Evolutionary conservation across 2,888 invertebrate genomes (phyloP), one percentile per base, ranked within the genome.

Genomic region (Orthosia gracilis): DNA sequence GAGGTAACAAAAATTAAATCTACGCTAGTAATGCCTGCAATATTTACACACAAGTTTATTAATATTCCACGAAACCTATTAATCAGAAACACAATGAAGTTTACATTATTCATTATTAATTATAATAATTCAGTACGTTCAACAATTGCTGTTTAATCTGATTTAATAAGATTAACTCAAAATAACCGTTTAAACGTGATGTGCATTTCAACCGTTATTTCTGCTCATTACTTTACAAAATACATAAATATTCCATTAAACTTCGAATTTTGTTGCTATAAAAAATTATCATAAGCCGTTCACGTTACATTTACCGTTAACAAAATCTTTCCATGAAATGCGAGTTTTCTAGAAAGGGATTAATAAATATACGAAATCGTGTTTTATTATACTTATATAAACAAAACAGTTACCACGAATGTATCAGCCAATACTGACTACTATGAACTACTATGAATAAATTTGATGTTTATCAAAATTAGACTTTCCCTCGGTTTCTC

Each of bases 61-160:
- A 13, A 26, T 26, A 15, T 52, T 47, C 18, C 12, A 59, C 15
- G 4, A 47, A 54, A 61, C 12, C 18, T n/a, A 31, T 31, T 31
- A 21, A n/a, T 47, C 31, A 61, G 54, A 12, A 11, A 17, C 23
- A n/a, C n/a, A 40, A 49, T 40, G 40, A 31, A 21, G n/a, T 17
- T 45, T 50, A 21, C 21, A 50, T 63, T 62, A 54, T 72, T 72
- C 15, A 72, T 61, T 54, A 40, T 49, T 1, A 73, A 54, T 73
- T 21, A 47, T 18, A 23, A 49, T 21, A 31, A 54, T 62, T n/a
- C 47, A 23, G 17, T 17, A 12, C 15, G 13, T 54, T 13, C 21
- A 59, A 13, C 21, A 45, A 59, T 45, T 59, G 18, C 18, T 50
- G 26, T 50, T 26, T 31, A 40, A 49, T 70, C 12, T 11, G 58